phyloP scores from a whole-genome alignment of 2,113 vertebrate genomes.

The Vulpes ferrilata region DNA sequence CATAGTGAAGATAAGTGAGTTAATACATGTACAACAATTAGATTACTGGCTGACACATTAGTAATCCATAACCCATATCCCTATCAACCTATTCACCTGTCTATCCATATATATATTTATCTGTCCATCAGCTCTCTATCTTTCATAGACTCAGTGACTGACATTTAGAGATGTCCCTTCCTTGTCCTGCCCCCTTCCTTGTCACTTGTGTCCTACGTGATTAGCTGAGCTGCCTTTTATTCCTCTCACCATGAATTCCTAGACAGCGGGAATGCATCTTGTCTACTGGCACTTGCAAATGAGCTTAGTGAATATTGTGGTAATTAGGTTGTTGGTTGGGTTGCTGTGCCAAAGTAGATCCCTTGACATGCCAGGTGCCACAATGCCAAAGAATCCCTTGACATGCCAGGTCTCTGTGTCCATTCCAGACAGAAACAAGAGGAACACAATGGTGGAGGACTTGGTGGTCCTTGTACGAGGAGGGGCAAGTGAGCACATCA shows the following conservation, averaged over 20 bases:
- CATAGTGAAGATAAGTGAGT: background rate
- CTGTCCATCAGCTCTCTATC: background rate
- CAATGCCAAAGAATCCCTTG: background rate
- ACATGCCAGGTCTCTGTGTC: background rate
- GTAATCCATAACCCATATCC: background rate
- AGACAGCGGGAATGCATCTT: accelerated
- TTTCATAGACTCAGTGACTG: background rate
- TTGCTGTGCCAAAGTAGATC: background rate
- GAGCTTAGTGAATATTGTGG: background rate
- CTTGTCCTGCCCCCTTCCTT: background rate
- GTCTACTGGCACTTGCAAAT: background rate
- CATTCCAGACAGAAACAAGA: slow-evolving; percentile 63
- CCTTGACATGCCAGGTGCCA: background rate
- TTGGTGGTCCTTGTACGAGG: slow-evolving; percentile 90
- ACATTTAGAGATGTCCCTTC: background rate
- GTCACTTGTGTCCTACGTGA: background rate
- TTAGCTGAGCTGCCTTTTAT: background rate
- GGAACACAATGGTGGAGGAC: slow-evolving; percentile 89
- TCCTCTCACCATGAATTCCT: background rate
- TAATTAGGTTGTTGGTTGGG: background rate
- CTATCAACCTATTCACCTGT: background rate
- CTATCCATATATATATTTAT: background rate
- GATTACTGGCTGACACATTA: background rate
- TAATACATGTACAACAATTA: background rate
- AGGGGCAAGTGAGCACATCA: slow-evolving; percentile 91